Evolutionary conservation across 2,113 vertebrate species (phyloP).

Genomic region (Anolis carolinensis): DNA sequence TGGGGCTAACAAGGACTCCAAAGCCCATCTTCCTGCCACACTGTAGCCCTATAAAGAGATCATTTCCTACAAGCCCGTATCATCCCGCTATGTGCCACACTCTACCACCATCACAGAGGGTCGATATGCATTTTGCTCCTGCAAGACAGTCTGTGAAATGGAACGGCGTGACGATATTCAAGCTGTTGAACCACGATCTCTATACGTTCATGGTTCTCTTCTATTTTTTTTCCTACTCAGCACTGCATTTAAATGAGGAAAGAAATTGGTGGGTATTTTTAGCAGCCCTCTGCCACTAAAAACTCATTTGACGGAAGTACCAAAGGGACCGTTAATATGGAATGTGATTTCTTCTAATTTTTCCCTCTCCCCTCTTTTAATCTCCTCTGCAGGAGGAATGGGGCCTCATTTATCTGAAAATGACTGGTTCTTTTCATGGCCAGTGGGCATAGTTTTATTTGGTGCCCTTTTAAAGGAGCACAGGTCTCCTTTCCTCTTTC

Average conservation of each 20-base stretch:
- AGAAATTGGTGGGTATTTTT: constrained; percentile 70
- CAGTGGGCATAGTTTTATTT: constrained; percentile 57
- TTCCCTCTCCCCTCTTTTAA: constrained; percentile 39
- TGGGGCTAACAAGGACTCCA: too few species aligned
- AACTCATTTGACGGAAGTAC: constrained; percentile 71
- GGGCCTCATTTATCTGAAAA: constrained; percentile 70
- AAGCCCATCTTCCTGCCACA: too few species aligned
- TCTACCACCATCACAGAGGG: background rate
- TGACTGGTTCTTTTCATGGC: constrained; percentile 68
- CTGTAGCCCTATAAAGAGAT: background rate
- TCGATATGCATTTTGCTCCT: constrained; percentile 12
- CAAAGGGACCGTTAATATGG: constrained; percentile 69
- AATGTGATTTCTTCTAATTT: constrained; percentile 54
- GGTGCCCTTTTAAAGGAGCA: constrained; percentile 40
- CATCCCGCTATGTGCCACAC: background rate
- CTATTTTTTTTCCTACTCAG: constrained; percentile 41
- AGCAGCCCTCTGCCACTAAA: constrained; percentile 67
- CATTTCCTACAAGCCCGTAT: background rate
- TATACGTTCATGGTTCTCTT: constrained; percentile 27
- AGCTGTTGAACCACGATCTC: constrained; percentile 47
- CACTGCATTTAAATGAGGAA: constrained; percentile 63
- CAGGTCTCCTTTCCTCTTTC: background rate
- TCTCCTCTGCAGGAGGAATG: constrained; percentile 65
- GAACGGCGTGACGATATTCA: background rate
- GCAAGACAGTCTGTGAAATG: background rate